Evolutionary conservation across 1,140 invertebrate species (phyloP).

Genomic region (Bathynomus jamesi): DNA sequence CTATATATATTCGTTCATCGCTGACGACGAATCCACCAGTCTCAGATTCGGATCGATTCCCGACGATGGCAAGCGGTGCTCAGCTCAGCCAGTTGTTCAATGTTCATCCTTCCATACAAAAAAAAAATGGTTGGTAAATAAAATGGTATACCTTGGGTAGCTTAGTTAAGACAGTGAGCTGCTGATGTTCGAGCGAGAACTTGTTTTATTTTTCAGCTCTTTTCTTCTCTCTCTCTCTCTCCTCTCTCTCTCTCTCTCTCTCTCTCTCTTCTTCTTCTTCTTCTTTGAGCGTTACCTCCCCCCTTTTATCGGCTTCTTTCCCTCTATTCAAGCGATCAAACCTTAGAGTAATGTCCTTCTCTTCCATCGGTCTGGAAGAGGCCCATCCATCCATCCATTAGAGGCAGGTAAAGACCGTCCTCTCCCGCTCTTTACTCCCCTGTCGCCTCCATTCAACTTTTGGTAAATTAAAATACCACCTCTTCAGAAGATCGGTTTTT

Average conservation of each 20-base stretch:
- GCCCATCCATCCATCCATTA: conserved; percentile 29
- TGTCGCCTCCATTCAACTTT: conserved; percentile 8
- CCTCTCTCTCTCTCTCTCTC: conserved; percentile 9
- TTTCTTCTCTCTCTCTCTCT: conserved; percentile 3
- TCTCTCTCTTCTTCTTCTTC: conserved; percentile 5
- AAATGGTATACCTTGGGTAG: too few relatives aligned
- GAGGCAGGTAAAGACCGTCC: conserved; percentile 30
- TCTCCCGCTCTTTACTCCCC: conserved; percentile 26
- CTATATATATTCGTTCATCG: not conserved
- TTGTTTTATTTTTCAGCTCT: not conserved
- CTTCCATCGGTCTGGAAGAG: too few relatives aligned
- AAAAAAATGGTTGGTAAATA: too few relatives aligned
- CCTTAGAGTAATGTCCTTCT: too few relatives aligned
- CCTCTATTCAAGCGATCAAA: too few relatives aligned
- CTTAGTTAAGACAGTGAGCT: too few relatives aligned
- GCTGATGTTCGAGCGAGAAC: too few relatives aligned
- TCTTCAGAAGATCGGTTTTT: too few relatives aligned
- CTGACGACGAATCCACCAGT: too few relatives aligned
- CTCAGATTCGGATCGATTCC: not conserved
- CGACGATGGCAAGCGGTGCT: not conserved
- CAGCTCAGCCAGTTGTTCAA: not conserved
- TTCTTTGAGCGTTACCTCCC: conserved; percentile 8
- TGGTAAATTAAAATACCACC: too few relatives aligned
- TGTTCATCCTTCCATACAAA: not conserved
- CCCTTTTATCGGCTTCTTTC: not conserved